phyloP scores from a whole-genome alignment of 2,797 vertebrate genomes.

The Schizothorax lantsangensis region DNA sequence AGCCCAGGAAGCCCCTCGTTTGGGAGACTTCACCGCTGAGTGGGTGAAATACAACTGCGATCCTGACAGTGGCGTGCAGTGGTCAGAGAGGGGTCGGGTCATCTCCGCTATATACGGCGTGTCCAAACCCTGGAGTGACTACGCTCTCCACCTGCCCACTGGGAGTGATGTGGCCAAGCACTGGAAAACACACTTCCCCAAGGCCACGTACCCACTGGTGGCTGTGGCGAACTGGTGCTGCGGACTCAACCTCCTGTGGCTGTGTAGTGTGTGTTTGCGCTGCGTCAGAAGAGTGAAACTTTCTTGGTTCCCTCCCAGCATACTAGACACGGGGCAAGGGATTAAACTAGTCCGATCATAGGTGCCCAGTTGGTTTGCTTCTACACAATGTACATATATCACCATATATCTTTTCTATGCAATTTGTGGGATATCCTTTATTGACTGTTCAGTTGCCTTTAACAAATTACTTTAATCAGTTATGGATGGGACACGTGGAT shows the following conservation, averaged over 20 bases:
- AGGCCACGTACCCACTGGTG: slow-evolving; percentile 89
- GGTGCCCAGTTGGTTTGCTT: slow-evolving; percentile 11
- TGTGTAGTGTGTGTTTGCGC: slow-evolving; percentile 87
- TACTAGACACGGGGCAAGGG: slow-evolving; percentile 95
- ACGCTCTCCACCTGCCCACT: slow-evolving; percentile 92
- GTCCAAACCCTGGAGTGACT: slow-evolving; percentile 95
- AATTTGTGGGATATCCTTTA: slow-evolving; percentile 13
- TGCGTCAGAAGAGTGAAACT: slow-evolving; percentile 94
- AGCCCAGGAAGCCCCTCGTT: slow-evolving; percentile 73
- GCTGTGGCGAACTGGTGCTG: slow-evolving; percentile 97
- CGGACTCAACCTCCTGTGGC: slow-evolving; percentile 92
- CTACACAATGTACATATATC: slow-evolving; percentile 17
- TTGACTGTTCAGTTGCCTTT: neutral
- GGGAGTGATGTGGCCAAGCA: slow-evolving; percentile 94
- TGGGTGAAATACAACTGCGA: slow-evolving; percentile 99
- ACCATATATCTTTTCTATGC: slow-evolving; percentile 29
- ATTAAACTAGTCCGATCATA: slow-evolving; percentile 96
- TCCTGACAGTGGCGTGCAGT: slow-evolving; percentile 82
- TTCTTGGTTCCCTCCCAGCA: slow-evolving; percentile 93
- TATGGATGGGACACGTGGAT: neutral
- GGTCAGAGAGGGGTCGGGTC: slow-evolving; percentile 84
- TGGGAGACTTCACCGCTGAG: slow-evolving; percentile 93
- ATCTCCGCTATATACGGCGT: slow-evolving; percentile 86
- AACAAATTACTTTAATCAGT: neutral
- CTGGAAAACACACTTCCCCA: slow-evolving; percentile 95